Evolutionary conservation across 1,140 invertebrate genomes (phyloP), one percentile per base, ranked within the genome.

Genomic region (Drosophila lini): DNA sequence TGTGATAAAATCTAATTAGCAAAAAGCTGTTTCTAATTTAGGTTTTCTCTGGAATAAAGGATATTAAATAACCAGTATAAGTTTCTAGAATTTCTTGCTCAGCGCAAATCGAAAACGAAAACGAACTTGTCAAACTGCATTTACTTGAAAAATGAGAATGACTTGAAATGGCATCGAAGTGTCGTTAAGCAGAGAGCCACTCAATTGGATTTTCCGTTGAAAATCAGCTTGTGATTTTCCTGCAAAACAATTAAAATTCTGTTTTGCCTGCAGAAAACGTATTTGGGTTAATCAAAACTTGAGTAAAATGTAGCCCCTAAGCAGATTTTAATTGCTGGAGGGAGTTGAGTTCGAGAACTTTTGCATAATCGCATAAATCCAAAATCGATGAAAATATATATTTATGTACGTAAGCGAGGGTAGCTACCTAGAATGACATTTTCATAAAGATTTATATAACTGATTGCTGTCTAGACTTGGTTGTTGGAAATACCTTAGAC

Each of bases 341-440:
- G 63, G 56, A 63, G 61, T 60, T n/a, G 28, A 45, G 63, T 57
- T 19, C 28, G n/a, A 36, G 22, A 34, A 48, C 22, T 69, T 71
- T 71, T 58, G 50, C 64, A 57, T 71, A 71, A 71, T 71, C 65
- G 68, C 65, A 71, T 58, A 70, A 57, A 58, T 50, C 44, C 31
- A 36, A 48, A 58, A 70, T 71, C 65, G 44, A 58, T 70, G 28
- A 28, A 19, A 28, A 22, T 22, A 7, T 41, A 13, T 44, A 13
- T 10, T 1, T 32, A n/a, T 7, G 15, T 11, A 36, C 31, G n/a
- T n/a, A 6, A 40, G n/a, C 52, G 64, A 58, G 63, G 36, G 19
- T 10, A 13, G 63, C 40, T 71, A 4, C 47, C 1, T 50, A 6
- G 8, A 38, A 52, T 22, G 45, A 28, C 19, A 68, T 63, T 50